Conservation (phyloP, 2,113 vertebrate species). For the Empidonax traillii region DNA sequence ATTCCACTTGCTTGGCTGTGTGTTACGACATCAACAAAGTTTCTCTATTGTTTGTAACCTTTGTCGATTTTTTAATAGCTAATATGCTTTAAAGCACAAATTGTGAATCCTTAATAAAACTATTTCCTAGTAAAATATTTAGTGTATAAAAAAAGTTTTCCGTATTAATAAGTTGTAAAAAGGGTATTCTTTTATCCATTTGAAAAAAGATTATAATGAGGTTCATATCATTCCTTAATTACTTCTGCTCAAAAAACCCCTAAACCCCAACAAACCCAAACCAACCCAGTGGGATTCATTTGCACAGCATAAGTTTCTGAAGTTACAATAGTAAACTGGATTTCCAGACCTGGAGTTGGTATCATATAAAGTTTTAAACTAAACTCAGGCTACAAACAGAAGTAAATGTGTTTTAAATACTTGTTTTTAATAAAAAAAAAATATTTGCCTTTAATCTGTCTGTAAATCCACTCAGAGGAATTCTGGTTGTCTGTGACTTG, state of each 20-base stretch:
- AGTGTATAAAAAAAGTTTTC: not conserved
- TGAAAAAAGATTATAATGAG: not conserved
- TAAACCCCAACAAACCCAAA: not conserved
- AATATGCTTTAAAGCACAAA: not conserved
- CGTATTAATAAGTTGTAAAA: not conserved
- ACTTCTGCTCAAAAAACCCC: not conserved
- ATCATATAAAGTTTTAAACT: not conserved
- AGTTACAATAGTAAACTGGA: not conserved
- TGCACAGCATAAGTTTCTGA: not conserved
- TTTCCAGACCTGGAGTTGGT: not conserved
- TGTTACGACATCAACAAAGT: not conserved
- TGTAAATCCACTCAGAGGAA: not conserved
- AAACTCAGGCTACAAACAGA: not conserved
- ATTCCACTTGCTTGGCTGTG: not conserved
- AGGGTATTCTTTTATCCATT: not conserved
- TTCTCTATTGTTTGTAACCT: not conserved
- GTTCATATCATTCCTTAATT: not conserved
- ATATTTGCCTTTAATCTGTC: not conserved
- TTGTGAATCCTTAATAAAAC: not conserved
- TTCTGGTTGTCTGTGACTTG: not conserved
- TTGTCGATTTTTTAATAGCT: not conserved
- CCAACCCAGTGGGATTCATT: not conserved
- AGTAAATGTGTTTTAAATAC: not conserved
- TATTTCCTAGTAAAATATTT: not conserved
- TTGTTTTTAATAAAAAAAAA: not conserved